phyloP scores from a whole-genome alignment of 2,797 vertebrate genomes.

The Pseudotriccus pelzelni region DNA sequence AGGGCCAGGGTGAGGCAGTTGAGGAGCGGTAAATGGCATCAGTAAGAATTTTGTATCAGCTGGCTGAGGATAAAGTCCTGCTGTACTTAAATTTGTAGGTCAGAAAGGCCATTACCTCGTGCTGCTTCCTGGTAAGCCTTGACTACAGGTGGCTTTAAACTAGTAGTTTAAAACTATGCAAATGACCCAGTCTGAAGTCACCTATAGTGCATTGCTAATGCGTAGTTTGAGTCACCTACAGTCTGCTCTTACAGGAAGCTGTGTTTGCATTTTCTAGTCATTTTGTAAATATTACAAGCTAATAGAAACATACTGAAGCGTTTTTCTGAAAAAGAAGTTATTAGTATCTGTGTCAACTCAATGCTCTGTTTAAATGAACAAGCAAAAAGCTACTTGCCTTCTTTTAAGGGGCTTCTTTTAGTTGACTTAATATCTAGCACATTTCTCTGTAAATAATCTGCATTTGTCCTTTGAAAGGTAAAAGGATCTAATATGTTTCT shows the following conservation, averaged over 20 bases:
- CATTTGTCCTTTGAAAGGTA: neutral
- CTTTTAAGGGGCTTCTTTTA: neutral
- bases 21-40: fast-evolving
- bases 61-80: neutral
- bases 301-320: neutral
- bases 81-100: neutral
- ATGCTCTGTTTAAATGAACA: neutral
- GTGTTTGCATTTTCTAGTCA: neutral
- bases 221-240: neutral
- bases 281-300: neutral
- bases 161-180: neutral
- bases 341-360: neutral
- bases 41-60: neutral
- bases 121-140: neutral
- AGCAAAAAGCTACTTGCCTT: neutral
- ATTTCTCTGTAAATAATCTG: neutral
- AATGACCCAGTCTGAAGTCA: neutral
- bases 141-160: neutral
- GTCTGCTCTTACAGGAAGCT: neutral
- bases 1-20: neutral
- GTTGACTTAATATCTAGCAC: neutral
- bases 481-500: neutral
- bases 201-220: neutral
- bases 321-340: neutral
- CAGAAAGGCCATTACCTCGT: neutral